These are phyloP conservation scores for Drosophila diplacantha DNA, from an alignment of 2,888 invertebrate genomes.

Conservation along the genomic window DNA sequence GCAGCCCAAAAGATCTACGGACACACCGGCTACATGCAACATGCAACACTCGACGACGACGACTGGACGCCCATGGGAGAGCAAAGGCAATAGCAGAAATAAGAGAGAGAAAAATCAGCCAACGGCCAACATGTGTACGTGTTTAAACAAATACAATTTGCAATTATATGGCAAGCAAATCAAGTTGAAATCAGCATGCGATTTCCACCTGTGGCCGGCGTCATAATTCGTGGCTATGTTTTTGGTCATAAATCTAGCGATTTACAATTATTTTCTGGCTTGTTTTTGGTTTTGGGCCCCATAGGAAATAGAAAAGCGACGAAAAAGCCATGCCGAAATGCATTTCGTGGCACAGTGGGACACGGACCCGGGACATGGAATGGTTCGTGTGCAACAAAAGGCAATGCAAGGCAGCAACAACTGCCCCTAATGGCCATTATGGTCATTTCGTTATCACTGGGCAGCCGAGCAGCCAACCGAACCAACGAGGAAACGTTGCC, in stretches of 20 bases:
- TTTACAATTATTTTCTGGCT: conserved; percentile 65
- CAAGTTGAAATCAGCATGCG: conserved; percentile 70
- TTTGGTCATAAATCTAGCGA: conserved; percentile 71
- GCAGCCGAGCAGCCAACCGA: conserved; percentile 1
- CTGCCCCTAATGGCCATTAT: conserved; percentile 68
- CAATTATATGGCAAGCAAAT: conserved; percentile 72
- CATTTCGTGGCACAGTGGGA: conserved; percentile 70
- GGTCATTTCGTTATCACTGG: conserved; percentile 67
- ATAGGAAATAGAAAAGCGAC: conserved; percentile 25
- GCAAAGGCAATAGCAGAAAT: conserved; percentile 19
- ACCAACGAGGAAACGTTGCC: conserved; percentile 59
- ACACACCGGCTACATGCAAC: conserved; percentile 58
- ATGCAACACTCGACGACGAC: conserved; percentile 52
- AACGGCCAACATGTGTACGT: conserved; percentile 53
- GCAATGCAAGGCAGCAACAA: conserved; percentile 33
- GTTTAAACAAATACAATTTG: conserved; percentile 71
- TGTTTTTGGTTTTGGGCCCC: conserved; percentile 24
- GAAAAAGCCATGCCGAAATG: conserved; percentile 43
- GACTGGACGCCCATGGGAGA: conserved; percentile 49
- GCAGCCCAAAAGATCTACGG: conserved; percentile 42
- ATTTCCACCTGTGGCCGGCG: conserved; percentile 72
- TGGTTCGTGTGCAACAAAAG: conserved; percentile 44
- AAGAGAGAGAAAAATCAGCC: conserved; percentile 1
- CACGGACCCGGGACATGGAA: conserved; percentile 55
- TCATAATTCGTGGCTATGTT: conserved; percentile 71